Conservation (phyloP, 2,113 vertebrate genomes). For the Fregata magnificens region DNA sequence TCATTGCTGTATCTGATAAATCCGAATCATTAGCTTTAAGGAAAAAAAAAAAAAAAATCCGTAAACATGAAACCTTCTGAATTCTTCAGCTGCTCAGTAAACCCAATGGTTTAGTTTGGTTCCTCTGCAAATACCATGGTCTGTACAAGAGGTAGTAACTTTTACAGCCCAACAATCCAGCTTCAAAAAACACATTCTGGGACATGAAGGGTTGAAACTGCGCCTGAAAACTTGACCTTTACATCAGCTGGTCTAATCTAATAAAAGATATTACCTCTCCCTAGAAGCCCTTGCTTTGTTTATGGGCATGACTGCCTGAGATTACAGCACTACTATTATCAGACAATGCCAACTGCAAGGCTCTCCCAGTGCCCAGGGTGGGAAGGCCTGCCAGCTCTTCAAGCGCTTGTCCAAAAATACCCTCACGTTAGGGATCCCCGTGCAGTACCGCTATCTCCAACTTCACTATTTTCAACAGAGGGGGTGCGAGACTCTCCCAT, state of each 20-base stretch:
- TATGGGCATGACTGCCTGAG: background rate
- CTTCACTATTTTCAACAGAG: fast-evolving
- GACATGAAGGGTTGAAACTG: slow-evolving; percentile 1
- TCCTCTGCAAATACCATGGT: background rate
- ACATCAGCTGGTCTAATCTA: slow-evolving; percentile 26
- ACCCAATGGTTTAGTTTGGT: background rate
- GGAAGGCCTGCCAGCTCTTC: background rate
- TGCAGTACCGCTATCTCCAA: fast-evolving
- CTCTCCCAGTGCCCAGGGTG: background rate
- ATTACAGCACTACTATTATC: background rate
- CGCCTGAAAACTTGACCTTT: slow-evolving; percentile 44
- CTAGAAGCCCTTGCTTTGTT: slow-evolving; percentile 42
- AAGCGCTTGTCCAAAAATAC: background rate
- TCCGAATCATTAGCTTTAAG: background rate
- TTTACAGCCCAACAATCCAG: background rate
- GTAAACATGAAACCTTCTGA: background rate
- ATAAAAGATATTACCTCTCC: slow-evolving; percentile 50
- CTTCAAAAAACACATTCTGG: background rate
- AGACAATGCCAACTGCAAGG: slow-evolving; percentile 26
- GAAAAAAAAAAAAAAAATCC: background rate
- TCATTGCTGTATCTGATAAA: background rate
- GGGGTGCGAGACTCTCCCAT: fast-evolving
- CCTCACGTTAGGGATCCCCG: background rate
- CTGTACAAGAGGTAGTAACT: background rate
- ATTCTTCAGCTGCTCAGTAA: background rate